These are phyloP conservation scores for Lontra canadensis DNA, from an alignment of 2,113 vertebrate species.

Conservation along the genomic window DNA sequence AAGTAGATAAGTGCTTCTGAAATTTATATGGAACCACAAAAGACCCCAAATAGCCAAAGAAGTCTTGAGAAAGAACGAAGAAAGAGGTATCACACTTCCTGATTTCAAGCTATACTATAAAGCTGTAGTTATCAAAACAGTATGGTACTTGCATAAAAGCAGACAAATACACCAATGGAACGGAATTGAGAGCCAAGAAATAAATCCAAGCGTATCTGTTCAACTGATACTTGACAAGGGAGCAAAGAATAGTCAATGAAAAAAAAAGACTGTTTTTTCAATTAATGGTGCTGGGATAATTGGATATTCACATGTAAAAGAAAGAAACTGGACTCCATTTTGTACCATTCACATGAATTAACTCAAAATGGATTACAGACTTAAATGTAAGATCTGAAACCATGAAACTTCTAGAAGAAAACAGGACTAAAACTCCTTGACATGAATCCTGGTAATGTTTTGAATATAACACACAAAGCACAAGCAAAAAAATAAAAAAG, in stretches of 20 bases:
- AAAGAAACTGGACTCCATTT: neutral
- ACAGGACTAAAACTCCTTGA: neutral
- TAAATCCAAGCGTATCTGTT: neutral
- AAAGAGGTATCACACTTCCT: neutral
- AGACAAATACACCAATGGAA: neutral
- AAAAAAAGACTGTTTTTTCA: neutral
- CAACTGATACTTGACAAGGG: neutral
- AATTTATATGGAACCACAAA: neutral
- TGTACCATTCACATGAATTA: neutral
- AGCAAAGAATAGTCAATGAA: neutral
- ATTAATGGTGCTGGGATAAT: neutral
- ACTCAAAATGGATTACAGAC: neutral
- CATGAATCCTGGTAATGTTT: neutral
- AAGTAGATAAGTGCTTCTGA: neutral
- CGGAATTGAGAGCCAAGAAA: neutral
- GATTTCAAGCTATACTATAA: neutral
- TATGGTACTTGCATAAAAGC: neutral
- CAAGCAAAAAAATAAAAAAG: neutral
- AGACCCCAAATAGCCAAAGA: neutral
- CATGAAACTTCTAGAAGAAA: neutral
- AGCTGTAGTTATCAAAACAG: neutral
- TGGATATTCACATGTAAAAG: neutral
- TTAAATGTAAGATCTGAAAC: neutral
- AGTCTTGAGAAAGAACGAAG: neutral
- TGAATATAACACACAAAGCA: neutral